Base-by-base conservation (phyloP, 2,888 invertebrate species). In the Orchestes rusci region DNA sequence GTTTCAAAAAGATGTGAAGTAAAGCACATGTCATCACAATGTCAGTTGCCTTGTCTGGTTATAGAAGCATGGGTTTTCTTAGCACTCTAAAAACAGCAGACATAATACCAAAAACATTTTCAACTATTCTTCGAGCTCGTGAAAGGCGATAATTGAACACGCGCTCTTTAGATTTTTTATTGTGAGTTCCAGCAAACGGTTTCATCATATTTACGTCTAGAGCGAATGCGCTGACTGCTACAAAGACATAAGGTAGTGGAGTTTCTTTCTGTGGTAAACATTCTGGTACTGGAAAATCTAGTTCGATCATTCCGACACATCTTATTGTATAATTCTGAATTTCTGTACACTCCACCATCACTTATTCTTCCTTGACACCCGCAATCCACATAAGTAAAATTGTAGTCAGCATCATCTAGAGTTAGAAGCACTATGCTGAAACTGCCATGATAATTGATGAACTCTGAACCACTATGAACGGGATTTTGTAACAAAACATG, bases 341-440 rank as follows among this genome's bases (percentile, higher is more conserved):
- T 45, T 36, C 18, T 4, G 7, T 13, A 36, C 16, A 36, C 36
- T 12, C 36, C 36, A 16, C 20, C 36, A 36, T 36, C 20, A 18
- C 53, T 56, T 34, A 23, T 16, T 47, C 56, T 33, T 13, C 64
- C 60, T 50, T 59, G 58, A 15, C 54, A 50, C 3, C 63, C 63
- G 23, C 59, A 52, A 51, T 61, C 58, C 4, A 64, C 57, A 48
- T 51, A 59, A 5, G 57, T 45, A 53, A 64, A 64, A 3, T 59
- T 59, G 44, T 64, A 67, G 43, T 66, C 51, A 12, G 63, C 62
- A 56, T 68, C 34, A 4, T 28, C 34, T 16, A 41, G 8, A 28
- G 41, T 34, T 8, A 41, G 12, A n/a, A 39, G 20, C 7, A 18
- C 15, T 15, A 20, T 39, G 12, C 18, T 38, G 5, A 29, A 38